Base-by-base conservation (phyloP, 2,888 invertebrate genomes). In the Dendrolimus pini region DNA sequence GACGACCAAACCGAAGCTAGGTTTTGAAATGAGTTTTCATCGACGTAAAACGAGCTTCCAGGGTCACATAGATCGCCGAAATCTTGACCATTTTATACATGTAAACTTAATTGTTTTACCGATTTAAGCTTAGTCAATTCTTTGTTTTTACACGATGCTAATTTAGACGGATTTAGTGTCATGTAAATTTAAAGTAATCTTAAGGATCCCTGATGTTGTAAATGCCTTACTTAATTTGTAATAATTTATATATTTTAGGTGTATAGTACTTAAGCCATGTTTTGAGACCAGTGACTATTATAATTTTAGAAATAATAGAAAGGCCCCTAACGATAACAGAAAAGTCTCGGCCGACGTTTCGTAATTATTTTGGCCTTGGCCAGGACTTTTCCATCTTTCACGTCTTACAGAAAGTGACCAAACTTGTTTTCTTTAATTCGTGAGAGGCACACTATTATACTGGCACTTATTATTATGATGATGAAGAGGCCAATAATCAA, bases 261-360 rank as follows among this genome's bases (percentile, higher is more conserved):
- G 89, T 89, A 89, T 89, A 89, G 90, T 89, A 90, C 89, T 89
- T 90, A 90, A 90, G 90, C 89, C 89, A 90, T 89, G 89, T 89
- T 87, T 89, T 85, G 84, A 89, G 89, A 89, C 89, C 89, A 89
- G 89, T 90, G 88, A 89, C 86, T 89, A 88, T 89, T 89, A 82
- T 89, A 85, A 86, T 89, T 86, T 89, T 82, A 88, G 87, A 82
- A 83, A 76, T 85, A 82, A 83, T 82, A 75, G 73, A 72, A 75
- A 75, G 84, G 82, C 81, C 80, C 76, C 75, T 76, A 77, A 69
- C 77, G 71, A 74, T 68, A 68, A 55, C 60, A 65, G 88, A 87
- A 83, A 88, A 86, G 84, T 78, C 63, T 69, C 78, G 77, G 77
- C 80, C 87, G 86, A 88, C 68, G 77, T 67, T 62, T 54, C 59